Evolutionary conservation across 2,888 invertebrate species (phyloP).

Genomic region (Orthonychiurus folsomi): DNA sequence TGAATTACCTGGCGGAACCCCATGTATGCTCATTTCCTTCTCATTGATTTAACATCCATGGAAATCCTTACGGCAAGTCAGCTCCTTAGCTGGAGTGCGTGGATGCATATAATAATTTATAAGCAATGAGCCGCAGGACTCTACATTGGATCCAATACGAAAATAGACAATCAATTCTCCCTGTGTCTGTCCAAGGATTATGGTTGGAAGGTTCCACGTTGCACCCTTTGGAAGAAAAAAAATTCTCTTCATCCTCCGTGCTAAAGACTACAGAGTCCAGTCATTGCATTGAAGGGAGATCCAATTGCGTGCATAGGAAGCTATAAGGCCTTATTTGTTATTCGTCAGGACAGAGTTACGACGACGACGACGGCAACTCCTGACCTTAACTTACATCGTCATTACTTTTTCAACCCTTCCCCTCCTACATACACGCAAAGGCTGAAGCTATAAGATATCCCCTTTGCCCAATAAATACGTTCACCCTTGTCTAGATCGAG

Average conservation of each 20-base stretch:
- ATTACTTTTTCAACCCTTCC: background rate
- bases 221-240: too few relatives aligned
- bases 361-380: too few relatives aligned
- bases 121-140: background rate
- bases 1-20: background rate
- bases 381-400: too few relatives aligned
- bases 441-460: too few relatives aligned
- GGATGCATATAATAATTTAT: background rate
- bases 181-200: too few relatives aligned
- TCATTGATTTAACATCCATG: background rate
- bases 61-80: background rate
- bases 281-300: background rate
- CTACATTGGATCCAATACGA: too few relatives aligned
- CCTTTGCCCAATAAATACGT: too few relatives aligned
- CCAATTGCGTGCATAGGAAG: background rate
- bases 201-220: too few relatives aligned
- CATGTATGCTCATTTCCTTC: background rate
- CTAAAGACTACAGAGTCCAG: too few relatives aligned
- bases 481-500: too few relatives aligned
- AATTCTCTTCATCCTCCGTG: background rate
- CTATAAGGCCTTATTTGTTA: background rate
- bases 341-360: background rate
- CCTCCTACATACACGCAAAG: too few relatives aligned
- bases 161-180: background rate
- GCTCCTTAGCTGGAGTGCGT: too few relatives aligned